phyloP scores from a whole-genome alignment of 2,113 vertebrate species.

The Podocnemis expansa region DNA sequence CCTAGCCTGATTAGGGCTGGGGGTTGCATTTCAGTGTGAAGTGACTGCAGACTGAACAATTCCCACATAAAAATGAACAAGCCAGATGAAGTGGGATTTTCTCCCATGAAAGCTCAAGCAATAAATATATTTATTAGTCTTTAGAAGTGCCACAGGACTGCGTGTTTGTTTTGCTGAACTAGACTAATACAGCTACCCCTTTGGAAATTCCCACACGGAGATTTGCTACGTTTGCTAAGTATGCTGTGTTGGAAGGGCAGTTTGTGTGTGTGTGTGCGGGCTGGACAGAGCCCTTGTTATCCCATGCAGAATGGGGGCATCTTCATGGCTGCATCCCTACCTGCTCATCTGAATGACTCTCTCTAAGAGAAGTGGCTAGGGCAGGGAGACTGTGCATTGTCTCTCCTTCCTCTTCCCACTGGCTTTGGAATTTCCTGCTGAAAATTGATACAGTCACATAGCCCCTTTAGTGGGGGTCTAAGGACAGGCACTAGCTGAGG shows the following conservation, averaged over 20 bases:
- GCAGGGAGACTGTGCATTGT: not conserved
- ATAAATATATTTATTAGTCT: no score
- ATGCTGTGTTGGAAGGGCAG: not conserved
- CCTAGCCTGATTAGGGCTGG: fast-evolving
- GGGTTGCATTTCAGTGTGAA: fast-evolving
- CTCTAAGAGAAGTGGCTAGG: not conserved
- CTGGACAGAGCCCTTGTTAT: not conserved
- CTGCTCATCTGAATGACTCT: not conserved
- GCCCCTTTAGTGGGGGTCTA: no score
- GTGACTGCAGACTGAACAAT: not conserved
- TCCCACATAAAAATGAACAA: not conserved
- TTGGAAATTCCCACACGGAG: no score
- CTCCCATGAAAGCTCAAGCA: no score
- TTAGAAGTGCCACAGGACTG: no score
- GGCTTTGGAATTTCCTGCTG: not conserved
- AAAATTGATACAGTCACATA: not conserved
- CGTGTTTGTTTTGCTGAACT: no score
- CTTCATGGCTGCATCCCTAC: not conserved
- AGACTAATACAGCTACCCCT: no score
- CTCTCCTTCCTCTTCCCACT: not conserved
- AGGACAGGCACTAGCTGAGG: not conserved
- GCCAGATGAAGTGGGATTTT: no score
- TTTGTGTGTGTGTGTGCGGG: fast-evolving
- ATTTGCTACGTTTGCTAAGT: fast-evolving
- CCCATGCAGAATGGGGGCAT: fast-evolving